A percentile compares a stretch with the other conserved stretches of the same genome.
Evolutionary conservation across 2,113 vertebrate genomes (phyloP).

Genomic region (Myotis lucifugus): DNA sequence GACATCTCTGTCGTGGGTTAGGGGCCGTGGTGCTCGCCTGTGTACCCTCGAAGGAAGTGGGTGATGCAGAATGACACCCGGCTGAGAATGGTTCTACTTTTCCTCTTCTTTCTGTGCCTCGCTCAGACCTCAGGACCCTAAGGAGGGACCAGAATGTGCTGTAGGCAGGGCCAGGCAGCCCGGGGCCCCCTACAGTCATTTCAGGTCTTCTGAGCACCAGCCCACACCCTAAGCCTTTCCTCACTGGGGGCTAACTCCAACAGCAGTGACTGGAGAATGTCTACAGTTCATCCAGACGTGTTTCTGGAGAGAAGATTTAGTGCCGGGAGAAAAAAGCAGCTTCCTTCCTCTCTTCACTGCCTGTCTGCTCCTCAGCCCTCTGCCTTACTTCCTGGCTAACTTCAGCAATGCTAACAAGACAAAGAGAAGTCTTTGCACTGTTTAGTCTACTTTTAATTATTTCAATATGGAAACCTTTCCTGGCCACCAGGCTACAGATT

Average conservation of each 20-base stretch:
- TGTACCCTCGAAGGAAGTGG: neutral
- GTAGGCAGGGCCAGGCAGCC: neutral
- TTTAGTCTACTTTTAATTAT: conserved; percentile 64
- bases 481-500: conserved; percentile 7
- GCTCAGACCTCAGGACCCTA: neutral
- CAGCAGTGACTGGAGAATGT: neutral
- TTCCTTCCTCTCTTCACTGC: neutral
- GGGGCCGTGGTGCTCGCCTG: too few relatives aligned
- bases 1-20: neutral
- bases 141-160: neutral
- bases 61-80: neutral
- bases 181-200: neutral
- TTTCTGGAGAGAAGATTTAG: neutral
- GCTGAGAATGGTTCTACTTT: neutral
- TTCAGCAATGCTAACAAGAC: neutral
- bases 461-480: conserved; percentile 7
- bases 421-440: conserved; percentile 16
- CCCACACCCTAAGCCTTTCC: neutral
- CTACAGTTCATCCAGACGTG: neutral
- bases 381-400: neutral
- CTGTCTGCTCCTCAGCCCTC: neutral
- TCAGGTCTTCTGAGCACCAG: neutral
- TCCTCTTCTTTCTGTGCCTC: neutral
- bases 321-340: neutral
- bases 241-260: neutral